phyloP scores from a whole-genome alignment of 2,888 invertebrate genomes.

The Cistogaster globosa region DNA sequence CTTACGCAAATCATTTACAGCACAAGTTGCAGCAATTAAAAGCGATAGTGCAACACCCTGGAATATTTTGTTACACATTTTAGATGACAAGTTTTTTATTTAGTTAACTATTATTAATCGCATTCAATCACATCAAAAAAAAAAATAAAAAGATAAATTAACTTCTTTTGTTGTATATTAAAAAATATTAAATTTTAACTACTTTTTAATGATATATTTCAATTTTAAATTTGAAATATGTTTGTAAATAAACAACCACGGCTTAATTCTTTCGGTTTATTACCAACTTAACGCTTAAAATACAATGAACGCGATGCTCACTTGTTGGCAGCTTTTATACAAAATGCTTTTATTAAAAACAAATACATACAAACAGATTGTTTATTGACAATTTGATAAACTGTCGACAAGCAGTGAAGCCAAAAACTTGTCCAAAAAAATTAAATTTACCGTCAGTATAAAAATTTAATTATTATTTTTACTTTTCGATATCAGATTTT shows the following conservation, averaged over 20 bases:
- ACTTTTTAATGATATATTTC: no score
- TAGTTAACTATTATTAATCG: neutral
- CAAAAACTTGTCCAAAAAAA: no score
- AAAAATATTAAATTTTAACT: no score
- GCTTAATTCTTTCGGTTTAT: constrained; percentile 59
- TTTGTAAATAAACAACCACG: constrained; percentile 45
- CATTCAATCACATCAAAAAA: no score
- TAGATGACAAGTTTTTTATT: constrained; percentile 3
- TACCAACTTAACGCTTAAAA: constrained; percentile 63
- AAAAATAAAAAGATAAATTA: no score
- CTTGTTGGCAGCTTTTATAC: constrained; percentile 64
- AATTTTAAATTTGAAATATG: neutral
- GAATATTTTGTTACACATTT: constrained; percentile 60
- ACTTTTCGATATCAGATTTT: no score
- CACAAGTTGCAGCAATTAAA: constrained; percentile 41
- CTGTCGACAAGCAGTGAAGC: no score
- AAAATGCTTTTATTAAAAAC: neutral
- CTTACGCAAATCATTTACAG: constrained; percentile 80
- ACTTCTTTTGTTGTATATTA: no score
- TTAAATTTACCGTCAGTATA: no score
- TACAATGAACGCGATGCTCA: constrained; percentile 63
- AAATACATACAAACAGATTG: no score
- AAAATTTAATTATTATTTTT: no score
- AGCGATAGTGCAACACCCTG: constrained; percentile 26
- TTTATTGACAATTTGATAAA: neutral